Base-by-base conservation (phyloP, 2,888 invertebrate genomes). In the Neoitamus cyanurus region DNA sequence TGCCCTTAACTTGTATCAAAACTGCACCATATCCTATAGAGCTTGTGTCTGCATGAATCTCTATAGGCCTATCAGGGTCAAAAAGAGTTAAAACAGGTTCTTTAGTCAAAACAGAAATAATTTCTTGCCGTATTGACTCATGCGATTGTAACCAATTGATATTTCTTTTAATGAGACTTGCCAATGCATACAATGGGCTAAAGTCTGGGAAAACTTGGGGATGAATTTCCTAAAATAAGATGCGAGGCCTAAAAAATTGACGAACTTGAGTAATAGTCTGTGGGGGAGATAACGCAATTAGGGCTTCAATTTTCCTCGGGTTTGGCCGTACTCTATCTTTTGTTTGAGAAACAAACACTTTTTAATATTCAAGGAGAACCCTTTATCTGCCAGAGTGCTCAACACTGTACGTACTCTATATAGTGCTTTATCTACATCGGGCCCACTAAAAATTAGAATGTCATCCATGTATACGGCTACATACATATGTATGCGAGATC, bases 191-290 rank as follows among this genome's bases (percentile, higher is more conserved):
- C 37, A 75, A 15, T 6, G 72, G 72, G 31, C 7, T 9, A 25
- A 15, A 1, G n/a, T 37, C 25, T 31, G 36, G 1, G 75, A 31
- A 75, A 75, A 75, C 15, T 75, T 36, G 3, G 75, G 75, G 15
- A 75, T 75, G 7, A 75, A 75, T 15, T 75, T 6, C 0, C 75
- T 36, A 83, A 89, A 88, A 80, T 87, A 89, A 0, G 86, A 85
- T 0, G 88, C 87, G 4, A 89, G 68, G 25, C 88, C 88, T 77
- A 88, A 78, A 48, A n/a, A 88, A 87, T 73, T 88, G 88, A 1
- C 88, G 78, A 1, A 88, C 85, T 46, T 88, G 85, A 36, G 87
- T 87, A 0, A 87, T 83, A 72, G 85, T 87, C 15, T 30, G 86
- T 6, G 88, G 88, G 6, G 30, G 28, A 0, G 86, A 85, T 30